Conservation (phyloP, 1,140 invertebrate species). For the Zaprionus gabonicus region DNA sequence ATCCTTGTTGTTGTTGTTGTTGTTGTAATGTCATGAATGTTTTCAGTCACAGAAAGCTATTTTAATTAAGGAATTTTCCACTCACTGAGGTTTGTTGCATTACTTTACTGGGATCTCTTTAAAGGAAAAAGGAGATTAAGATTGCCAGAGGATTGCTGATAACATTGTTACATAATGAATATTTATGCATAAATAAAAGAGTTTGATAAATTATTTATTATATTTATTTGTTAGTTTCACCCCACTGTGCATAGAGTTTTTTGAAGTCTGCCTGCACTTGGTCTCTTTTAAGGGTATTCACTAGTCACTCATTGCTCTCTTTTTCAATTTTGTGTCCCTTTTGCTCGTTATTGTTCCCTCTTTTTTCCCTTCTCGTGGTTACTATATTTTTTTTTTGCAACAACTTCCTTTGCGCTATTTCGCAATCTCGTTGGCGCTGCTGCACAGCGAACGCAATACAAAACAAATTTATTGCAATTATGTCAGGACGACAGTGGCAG, state of each 20-base stretch:
- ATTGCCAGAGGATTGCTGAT: not conserved
- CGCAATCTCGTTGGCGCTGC: constrained; percentile 38
- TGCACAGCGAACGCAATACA: constrained; percentile 31
- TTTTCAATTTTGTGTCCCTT: constrained; percentile 23
- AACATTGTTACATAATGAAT: not conserved
- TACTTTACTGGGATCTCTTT: constrained; percentile 6
- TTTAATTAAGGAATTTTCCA: constrained; percentile 76
- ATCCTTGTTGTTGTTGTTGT: constrained; percentile 20
- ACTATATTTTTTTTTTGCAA: constrained; percentile 30
- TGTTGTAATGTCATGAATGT: constrained; percentile 62
- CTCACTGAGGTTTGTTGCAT: constrained; percentile 33
- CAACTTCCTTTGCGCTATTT: constrained; percentile 59
- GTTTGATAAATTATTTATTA: not conserved
- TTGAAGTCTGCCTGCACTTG: too few relatives aligned
- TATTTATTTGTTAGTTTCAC: not conserved
- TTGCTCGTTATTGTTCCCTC: constrained; percentile 27
- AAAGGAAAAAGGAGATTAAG: not conserved
- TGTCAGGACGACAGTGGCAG: constrained; percentile 47
- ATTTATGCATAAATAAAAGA: not conserved
- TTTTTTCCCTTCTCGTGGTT: not conserved
- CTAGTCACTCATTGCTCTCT: not conserved
- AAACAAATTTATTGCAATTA: constrained; percentile 73
- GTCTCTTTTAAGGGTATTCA: constrained; percentile 12
- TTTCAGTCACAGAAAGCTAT: constrained; percentile 53
- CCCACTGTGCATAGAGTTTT: too few relatives aligned